These are phyloP conservation scores for Hybognathus amarus DNA, from an alignment of 2,797 vertebrate genomes.

Conservation along the genomic window DNA sequence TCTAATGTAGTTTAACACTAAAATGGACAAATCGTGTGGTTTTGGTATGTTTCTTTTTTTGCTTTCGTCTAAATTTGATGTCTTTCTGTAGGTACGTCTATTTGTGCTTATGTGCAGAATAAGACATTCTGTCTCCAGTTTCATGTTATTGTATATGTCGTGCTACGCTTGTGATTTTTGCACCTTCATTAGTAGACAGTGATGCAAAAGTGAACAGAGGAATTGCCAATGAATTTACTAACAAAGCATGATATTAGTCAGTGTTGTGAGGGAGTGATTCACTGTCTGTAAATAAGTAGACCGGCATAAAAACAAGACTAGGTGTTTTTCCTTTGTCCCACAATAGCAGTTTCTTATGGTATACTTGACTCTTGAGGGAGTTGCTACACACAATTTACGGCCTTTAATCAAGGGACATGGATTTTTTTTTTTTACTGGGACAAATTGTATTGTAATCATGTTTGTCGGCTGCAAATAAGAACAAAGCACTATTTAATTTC, in stretches of 20 bases:
- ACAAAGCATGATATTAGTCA: conserved; percentile 13
- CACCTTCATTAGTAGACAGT: conserved; percentile 31
- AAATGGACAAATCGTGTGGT: conserved; percentile 45
- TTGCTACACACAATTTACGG: conserved; percentile 1
- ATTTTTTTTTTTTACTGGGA: neutral
- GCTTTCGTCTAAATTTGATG: neutral
- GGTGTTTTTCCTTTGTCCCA: neutral
- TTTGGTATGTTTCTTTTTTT: conserved; percentile 7
- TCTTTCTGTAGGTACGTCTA: conserved; percentile 47
- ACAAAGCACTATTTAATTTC: conserved; percentile 35
- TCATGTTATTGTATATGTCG: conserved; percentile 12
- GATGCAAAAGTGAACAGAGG: conserved; percentile 11
- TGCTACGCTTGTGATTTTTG: conserved; percentile 27
- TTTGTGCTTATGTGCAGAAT: conserved; percentile 31
- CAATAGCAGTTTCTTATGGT: conserved; percentile 9
- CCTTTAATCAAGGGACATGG: conserved; percentile 10
- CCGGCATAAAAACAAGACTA: neutral
- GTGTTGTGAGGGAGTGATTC: conserved; percentile 24
- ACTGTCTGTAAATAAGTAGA: conserved; percentile 1
- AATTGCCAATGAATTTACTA: conserved; percentile 19
- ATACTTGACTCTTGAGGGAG: conserved; percentile 4
- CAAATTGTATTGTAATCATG: conserved; percentile 16
- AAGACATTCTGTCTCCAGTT: conserved; percentile 11
- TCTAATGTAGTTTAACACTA: conserved; percentile 68
- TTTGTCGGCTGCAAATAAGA: conserved; percentile 19